These are phyloP conservation scores for Ascidia mentula DNA, from an alignment of 23 tunicate genomes.

Conservation along the genomic window DNA sequence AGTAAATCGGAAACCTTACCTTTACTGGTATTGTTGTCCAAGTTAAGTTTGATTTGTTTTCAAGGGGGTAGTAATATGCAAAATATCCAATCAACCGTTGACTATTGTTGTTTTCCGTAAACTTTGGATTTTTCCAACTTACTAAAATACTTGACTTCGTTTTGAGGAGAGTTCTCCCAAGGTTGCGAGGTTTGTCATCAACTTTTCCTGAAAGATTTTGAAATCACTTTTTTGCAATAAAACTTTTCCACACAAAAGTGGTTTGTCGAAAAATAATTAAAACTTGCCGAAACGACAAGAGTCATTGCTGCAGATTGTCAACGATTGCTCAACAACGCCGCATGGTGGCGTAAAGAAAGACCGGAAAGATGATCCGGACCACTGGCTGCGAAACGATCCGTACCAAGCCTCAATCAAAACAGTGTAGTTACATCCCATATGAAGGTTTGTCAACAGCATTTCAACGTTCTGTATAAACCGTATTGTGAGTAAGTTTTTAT, in stretches of 20 bases:
- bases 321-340: conserved; percentile 22
- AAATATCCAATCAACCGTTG: not conserved
- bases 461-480: not conserved
- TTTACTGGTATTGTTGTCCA: not conserved
- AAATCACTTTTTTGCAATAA: not conserved
- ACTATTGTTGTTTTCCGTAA: not conserved
- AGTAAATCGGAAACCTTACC: no score
- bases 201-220: not conserved
- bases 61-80: not conserved
- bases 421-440: conserved; percentile 29
- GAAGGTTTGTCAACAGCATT: not conserved
- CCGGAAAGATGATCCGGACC: not conserved
- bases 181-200: not conserved
- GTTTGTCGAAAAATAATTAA: not conserved
- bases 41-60: not conserved
- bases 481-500: no score
- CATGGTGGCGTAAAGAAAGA: conserved; percentile 50
- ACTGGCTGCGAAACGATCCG: conserved; percentile 62
- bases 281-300: conserved; percentile 8
- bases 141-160: not conserved
- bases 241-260: not conserved
- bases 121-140: not conserved
- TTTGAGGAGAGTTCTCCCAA: not conserved
- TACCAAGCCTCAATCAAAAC: conserved; percentile 49
- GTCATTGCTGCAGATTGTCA: not conserved